phyloP scores from a whole-genome alignment of 1,140 invertebrate genomes.

The Drosophila jambulina region DNA sequence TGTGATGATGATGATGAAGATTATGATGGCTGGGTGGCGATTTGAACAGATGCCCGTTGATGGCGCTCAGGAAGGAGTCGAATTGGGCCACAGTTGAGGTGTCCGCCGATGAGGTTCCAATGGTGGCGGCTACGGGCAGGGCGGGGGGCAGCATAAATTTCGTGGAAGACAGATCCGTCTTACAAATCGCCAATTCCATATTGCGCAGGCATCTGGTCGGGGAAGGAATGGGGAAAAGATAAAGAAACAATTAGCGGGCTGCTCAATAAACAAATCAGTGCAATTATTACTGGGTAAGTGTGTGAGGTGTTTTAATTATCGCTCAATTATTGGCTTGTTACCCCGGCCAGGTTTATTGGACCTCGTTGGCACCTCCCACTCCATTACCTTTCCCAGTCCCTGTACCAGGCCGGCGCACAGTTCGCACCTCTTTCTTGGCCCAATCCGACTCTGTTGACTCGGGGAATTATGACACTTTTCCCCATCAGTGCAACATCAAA shows the following conservation, averaged over 20 bases:
- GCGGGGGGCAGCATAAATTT: slow-evolving; percentile 83
- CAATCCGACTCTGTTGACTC: slow-evolving; percentile 63
- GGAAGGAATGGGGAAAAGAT: not conserved
- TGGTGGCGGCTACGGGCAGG: slow-evolving; percentile 53
- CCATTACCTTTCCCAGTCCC: not conserved
- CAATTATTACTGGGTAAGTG: slow-evolving; percentile 18
- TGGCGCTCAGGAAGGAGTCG: slow-evolving; percentile 50
- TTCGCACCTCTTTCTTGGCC: slow-evolving; percentile 62
- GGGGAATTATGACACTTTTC: slow-evolving; percentile 74
- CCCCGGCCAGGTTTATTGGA: slow-evolving; percentile 27
- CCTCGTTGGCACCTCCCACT: slow-evolving; percentile 67
- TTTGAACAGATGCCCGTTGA: slow-evolving; percentile 72
- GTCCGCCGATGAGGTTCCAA: slow-evolving; percentile 55
- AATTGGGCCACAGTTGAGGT: slow-evolving; percentile 40
- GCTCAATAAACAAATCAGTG: slow-evolving; percentile 39
- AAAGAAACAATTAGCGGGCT: slow-evolving; percentile 34
- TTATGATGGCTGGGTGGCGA: slow-evolving; percentile 24
- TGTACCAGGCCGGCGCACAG: slow-evolving; percentile 2
- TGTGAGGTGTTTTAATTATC: slow-evolving; percentile 48
- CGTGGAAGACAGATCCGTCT: slow-evolving; percentile 77
- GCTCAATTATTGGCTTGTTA: slow-evolving; percentile 64
- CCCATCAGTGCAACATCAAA: slow-evolving; percentile 65
- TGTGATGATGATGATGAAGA: slow-evolving; percentile 10
- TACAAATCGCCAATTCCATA: slow-evolving; percentile 84
- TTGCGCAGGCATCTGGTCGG: slow-evolving; percentile 73